Evolutionary conservation across 2,113 vertebrate genomes (phyloP).

Genomic region (Indicator indicator): DNA sequence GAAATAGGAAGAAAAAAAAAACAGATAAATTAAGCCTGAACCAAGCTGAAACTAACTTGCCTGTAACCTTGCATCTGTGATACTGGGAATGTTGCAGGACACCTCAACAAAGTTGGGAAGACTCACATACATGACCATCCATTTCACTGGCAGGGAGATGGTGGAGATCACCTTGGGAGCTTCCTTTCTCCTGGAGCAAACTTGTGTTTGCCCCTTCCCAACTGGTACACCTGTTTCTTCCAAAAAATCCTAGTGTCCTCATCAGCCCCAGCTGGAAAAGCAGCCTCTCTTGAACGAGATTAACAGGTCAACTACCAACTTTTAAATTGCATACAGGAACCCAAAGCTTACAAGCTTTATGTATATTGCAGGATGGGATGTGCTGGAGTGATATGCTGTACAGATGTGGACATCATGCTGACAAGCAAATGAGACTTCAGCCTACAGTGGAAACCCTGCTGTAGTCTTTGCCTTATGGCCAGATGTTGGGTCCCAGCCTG

Average conservation of each 20-base stretch:
- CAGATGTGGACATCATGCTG: not conserved
- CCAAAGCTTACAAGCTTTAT: not conserved
- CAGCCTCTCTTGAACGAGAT: not conserved
- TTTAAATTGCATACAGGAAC: not conserved
- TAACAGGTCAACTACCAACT: not conserved
- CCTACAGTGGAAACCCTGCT: fast-evolving
- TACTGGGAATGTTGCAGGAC: not conserved
- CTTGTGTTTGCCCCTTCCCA: not conserved
- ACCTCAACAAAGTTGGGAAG: not conserved
- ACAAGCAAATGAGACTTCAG: not conserved
- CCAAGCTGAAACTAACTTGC: not conserved
- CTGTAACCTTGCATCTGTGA: not conserved
- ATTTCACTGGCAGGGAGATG: not conserved
- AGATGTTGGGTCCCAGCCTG: not conserved
- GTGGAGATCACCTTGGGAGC: not conserved
- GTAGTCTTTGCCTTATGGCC: not conserved
- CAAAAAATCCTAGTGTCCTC: not conserved
- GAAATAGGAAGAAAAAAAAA: not conserved
- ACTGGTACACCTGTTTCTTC: not conserved
- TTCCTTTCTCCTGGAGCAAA: fast-evolving
- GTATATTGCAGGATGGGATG: not conserved
- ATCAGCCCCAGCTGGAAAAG: not conserved
- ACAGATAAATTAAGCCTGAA: not conserved
- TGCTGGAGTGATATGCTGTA: fast-evolving
- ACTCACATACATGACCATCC: fast-evolving